Evolutionary conservation across 2,888 invertebrate genomes (phyloP).

Genomic region (Pachycephus smyrnensis): DNA sequence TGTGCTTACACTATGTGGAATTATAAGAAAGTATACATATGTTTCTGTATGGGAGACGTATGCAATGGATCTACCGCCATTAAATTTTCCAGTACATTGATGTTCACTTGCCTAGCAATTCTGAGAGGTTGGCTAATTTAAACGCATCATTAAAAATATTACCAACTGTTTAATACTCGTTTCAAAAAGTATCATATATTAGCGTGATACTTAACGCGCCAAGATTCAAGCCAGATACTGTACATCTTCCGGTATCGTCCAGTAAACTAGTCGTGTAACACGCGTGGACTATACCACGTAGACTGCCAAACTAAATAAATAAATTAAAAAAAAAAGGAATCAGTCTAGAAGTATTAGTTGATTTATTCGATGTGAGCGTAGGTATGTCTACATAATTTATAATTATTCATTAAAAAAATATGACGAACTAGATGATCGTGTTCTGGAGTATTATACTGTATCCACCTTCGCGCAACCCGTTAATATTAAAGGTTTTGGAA

Average conservation of each 20-base stretch:
- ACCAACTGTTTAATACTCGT: not conserved
- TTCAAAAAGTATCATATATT: not conserved
- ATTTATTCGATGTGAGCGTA: not conserved
- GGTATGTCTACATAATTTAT: not conserved
- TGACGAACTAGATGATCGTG: not conserved
- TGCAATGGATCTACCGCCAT: conserved; percentile 73
- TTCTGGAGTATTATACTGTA: not conserved
- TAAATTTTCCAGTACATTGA: conserved; percentile 27
- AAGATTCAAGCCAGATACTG: not conserved
- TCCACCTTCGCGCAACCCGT: not conserved
- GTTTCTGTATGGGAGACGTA: conserved; percentile 90
- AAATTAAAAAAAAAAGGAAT: not conserved
- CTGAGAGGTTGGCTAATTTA: conserved; percentile 31
- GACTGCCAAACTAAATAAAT: not conserved
- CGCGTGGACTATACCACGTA: not conserved
- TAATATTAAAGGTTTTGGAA: not conserved
- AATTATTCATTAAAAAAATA: not conserved
- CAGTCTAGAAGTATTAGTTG: not conserved
- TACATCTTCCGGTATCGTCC: not conserved
- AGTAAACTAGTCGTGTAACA: not conserved
- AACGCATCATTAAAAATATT: not conserved
- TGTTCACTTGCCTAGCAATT: conserved; percentile 27
- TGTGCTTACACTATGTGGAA: conserved; percentile 89
- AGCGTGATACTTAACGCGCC: not conserved
- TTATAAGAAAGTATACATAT: conserved; percentile 87